Base-by-base conservation (phyloP, 1,140 invertebrate species). In the Marisa cornuarietis region DNA sequence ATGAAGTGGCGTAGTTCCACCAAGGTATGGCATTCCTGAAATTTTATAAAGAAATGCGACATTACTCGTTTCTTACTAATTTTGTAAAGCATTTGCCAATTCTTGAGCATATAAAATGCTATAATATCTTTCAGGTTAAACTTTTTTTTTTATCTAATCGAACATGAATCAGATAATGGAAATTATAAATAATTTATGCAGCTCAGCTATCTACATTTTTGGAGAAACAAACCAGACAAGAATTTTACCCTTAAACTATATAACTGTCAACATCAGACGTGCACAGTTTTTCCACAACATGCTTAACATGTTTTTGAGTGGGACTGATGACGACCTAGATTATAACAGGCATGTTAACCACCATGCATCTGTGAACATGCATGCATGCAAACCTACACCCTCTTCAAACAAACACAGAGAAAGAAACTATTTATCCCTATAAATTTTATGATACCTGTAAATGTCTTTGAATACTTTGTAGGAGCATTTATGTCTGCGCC, bases 401-500 rank as follows among this genome's bases (percentile, higher is more conserved):
- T 42, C 6, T 42, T 42, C 31, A 42, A 4, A 42, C 31, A 42
- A 4, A 42, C 31, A 42, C 3, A 42, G 31, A 42, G 6, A 42
- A 42, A 42, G 31, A 42, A 42, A 42, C 31, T 42, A n/a, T n/a
- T n/a, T n/a, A n/a, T 42, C 6, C 31, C 31, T 22, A 61, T 4
- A 20, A 74, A n/a, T 24, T 54, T 22, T 61, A 6, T 54, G 20
- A 42, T 71, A 87, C 88, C 88, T 81, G 88, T 89, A 62, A 89
- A 90, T 54, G 86, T 88, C 80, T 88, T 89, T 9, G 89, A 89
- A 78, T 85, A 89, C 74, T 90, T 90, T 16, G 89, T 90, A 52
- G 87, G 81, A 42, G 85, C 79, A 71, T 87, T 87, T 79, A 86
- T 87, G 42, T 87, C 86, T 26, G 89, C 89, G 24, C 86, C 88